Conservation (phyloP, 2,797 vertebrate species). For the Ispidina lecontei region DNA sequence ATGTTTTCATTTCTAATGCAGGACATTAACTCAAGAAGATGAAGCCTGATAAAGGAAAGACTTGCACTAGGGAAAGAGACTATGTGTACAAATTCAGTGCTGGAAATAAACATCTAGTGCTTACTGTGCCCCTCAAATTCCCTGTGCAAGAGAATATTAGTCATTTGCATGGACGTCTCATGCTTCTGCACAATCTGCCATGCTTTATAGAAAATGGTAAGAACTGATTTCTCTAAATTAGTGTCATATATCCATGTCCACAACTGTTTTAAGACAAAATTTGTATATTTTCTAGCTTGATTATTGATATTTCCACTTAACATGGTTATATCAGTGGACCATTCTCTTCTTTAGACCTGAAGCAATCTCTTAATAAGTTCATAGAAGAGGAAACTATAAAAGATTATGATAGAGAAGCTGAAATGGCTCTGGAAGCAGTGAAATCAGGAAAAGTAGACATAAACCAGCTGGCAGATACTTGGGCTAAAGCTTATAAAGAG, state of each 20-base stretch:
- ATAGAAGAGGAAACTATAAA: constrained; percentile 86
- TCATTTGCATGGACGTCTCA: constrained; percentile 89
- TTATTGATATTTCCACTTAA: neutral
- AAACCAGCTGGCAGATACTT: constrained; percentile 85
- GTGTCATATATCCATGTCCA: neutral
- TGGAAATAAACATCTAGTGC: constrained; percentile 83
- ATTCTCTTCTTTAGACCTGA: constrained; percentile 82
- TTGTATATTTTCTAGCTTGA: neutral
- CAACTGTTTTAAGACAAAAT: neutral
- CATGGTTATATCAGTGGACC: neutral
- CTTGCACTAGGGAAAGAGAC: constrained; percentile 82
- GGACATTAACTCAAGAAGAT: constrained; percentile 69
- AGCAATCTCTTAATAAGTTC: constrained; percentile 84
- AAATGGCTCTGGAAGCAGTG: constrained; percentile 87
- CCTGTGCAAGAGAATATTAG: constrained; percentile 87
- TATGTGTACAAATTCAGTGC: constrained; percentile 89
- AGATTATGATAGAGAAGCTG: constrained; percentile 89
- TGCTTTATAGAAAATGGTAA: constrained; percentile 95
- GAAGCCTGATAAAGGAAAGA: constrained; percentile 87
- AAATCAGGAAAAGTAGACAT: constrained; percentile 83
- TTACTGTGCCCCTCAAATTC: constrained; percentile 90
- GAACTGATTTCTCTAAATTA: neutral
- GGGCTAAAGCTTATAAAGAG: constrained; percentile 92
- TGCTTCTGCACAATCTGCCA: constrained; percentile 91
- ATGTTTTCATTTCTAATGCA: neutral